These are phyloP conservation scores for Cryptotis parvus DNA, from an alignment of 2,113 vertebrate genomes.

Conservation along the genomic window DNA sequence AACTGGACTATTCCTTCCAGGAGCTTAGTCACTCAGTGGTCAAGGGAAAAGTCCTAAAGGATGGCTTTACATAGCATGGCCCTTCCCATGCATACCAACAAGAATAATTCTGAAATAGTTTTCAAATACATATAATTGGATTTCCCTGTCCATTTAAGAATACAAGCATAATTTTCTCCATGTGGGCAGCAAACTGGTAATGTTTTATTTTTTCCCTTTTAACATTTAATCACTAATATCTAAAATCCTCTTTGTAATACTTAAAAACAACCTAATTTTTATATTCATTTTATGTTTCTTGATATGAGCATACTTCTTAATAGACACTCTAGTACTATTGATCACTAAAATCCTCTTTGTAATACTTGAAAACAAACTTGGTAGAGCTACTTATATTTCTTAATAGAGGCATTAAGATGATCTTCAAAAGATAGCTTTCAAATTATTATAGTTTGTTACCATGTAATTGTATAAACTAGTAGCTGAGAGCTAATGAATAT, in stretches of 20 bases:
- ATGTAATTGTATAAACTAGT: neutral
- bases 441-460: slow-evolving; percentile 11
- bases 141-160: neutral
- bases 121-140: neutral
- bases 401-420: neutral
- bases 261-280: neutral
- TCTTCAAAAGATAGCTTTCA: neutral
- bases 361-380: slow-evolving; percentile 9
- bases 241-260: neutral
- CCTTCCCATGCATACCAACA: too few species aligned
- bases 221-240: neutral
- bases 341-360: neutral
- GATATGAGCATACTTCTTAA: neutral
- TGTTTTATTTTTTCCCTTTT: neutral
- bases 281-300: neutral
- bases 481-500: neutral
- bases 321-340: neutral
- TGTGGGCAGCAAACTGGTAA: neutral
- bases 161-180: neutral
- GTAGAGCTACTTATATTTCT: neutral
- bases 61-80: too few species aligned
- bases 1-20: too few species aligned
- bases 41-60: too few species aligned
- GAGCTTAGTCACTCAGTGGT: too few species aligned
- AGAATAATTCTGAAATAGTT: too few species aligned